Base-by-base conservation (phyloP, 2,113 vertebrate genomes). In the Chaenogobius annularis region DNA sequence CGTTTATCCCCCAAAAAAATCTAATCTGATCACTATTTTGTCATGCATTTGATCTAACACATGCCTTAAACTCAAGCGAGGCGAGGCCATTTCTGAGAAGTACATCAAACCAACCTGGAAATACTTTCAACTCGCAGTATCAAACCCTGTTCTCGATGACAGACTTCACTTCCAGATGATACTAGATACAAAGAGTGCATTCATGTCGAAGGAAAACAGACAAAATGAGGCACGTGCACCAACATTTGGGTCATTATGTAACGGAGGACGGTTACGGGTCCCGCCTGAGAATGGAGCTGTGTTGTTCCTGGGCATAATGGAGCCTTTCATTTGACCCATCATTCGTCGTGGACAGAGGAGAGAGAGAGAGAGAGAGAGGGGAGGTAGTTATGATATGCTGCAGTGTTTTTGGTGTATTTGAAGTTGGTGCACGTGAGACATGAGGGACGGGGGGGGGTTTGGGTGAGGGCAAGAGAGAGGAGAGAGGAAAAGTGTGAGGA, bases 381-480 rank as follows among this genome's bases (percentile, higher is more conserved):
- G 73, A 62, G 66, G 72, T 50, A 40, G 44, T 10, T 46, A 55
- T 40, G 61, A 54, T 2, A 26, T 73, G 73, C 84, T 84, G 65
- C 59, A 1, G 44, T 74, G 74, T 84, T 83, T 73, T 22, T 70
- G 78, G 13, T 74, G 79, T 19, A 69, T 83, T 78, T 88, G 82
- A 85, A 84, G 74, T 78, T 85, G 78, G 70, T 58, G 78, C 87
- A 87, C 82, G 84, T 87, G 87, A 88, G 78, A 89, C 86, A 85
- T 87, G 80, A 87, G 76, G 65, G 81, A 73, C 75, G 68, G 26
- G 10, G 55, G 1, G 0, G 68, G 72, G 75, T 77, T 77, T 76
- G 64, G 73, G 0, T 13, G 77, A 88, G 78, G 85, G 82, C 65
- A 82, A 85, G 43, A 73, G 4, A 31, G 26, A 31, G 4, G 26